Base-by-base conservation (phyloP, 2,113 vertebrate genomes). In the Abramis brama region DNA sequence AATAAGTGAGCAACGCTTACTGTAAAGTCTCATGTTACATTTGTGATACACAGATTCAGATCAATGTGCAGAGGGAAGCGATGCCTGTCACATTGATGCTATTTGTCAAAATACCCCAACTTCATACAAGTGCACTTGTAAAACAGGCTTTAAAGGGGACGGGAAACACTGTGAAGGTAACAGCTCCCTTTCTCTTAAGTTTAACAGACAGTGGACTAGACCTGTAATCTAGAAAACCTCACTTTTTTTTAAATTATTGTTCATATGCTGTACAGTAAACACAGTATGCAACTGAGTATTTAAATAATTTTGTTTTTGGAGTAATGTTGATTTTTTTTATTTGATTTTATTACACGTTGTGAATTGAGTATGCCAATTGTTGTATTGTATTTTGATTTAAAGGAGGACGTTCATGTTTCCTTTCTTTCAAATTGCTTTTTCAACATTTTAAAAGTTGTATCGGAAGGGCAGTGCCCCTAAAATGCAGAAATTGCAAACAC, bases 71-170 rank as follows among this genome's bases (percentile, higher is more conserved):
- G 94, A 96, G 85, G 96, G 96, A 83, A 95, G 95, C 60, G 97
- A 99, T 87, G 95, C 96, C 93, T 99, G 98, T 95, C 97, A 99
- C 90, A 93, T 95, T 25, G 96, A 98, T 90, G 98, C 98, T 47
- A 94, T 99, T 94, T 99, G 97, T 93, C 97, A 98, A 75, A 97
- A 97, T 89, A 97, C 96, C 39, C 96, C 92, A 12, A 94, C 94
- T 86, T 97, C 96, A 17, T 99, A 97, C 94, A 99, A 97, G 94
- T 99, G 98, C 94, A 96, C 85, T 64, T 99, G 98, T 90, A 98
- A 96, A 93, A 91, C 96, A 78, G 98, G 97, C 66, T 99, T 96
- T 94, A 96, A 95, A 87, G 97, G 98, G 0, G 96, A 98, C 82
- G 98, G 98, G 74, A 95, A 92, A 88, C 94, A 95, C 15, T 99